Conservation (phyloP, 2,888 invertebrate species). For the Lochmaea capreae region DNA sequence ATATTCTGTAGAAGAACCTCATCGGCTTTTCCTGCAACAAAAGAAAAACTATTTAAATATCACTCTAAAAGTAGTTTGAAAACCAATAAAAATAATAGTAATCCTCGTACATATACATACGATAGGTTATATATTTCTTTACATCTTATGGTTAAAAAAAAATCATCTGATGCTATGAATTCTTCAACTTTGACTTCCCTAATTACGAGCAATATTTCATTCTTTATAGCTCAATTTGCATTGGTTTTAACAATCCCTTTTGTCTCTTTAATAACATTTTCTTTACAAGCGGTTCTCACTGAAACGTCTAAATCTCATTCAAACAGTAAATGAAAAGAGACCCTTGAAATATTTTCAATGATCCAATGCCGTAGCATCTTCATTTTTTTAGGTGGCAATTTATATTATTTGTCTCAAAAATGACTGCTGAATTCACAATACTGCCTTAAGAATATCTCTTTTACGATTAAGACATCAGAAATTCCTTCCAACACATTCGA, state of each 20-base stretch:
- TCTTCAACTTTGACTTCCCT: conserved; percentile 1
- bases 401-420: too few species aligned
- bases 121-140: too few species aligned
- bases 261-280: conserved; percentile 38
- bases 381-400: not conserved
- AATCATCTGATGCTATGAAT: not conserved
- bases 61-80: not conserved
- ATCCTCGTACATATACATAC: too few species aligned
- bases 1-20: conserved; percentile 74
- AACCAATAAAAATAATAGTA: too few species aligned
- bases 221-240: conserved; percentile 33
- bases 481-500: too few species aligned
- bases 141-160: too few species aligned
- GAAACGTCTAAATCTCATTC: conserved; percentile 28
- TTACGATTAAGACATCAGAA: too few species aligned
- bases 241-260: conserved; percentile 36
- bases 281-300: conserved; percentile 26
- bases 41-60: conserved; percentile 17
- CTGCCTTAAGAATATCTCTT: too few species aligned
- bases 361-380: not conserved
- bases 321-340: conserved; percentile 19
- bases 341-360: conserved; percentile 24
- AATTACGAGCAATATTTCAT: conserved; percentile 19
- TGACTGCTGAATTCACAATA: too few species aligned
- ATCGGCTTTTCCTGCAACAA: conserved; percentile 71